A percentile compares a stretch with the other conserved stretches of the same genome.
Conservation (phyloP, 2,888 invertebrate species). For the Agrochola circellaris region DNA sequence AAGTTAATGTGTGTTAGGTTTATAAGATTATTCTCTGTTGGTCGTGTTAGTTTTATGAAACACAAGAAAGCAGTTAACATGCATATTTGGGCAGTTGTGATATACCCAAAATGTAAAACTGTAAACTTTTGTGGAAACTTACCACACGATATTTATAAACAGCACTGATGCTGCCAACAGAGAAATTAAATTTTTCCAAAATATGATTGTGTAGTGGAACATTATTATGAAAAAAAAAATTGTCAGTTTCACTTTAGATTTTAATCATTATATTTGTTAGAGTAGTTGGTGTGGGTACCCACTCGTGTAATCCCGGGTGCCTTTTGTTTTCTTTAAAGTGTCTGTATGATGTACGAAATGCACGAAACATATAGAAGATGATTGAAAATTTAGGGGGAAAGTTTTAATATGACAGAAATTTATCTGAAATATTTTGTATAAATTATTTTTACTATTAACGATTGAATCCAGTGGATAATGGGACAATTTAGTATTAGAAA, state of each 20-base stretch:
- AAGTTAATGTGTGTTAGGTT: constrained; percentile 82
- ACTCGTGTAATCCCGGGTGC: constrained; percentile 89
- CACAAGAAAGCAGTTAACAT: constrained; percentile 36
- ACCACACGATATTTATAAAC: constrained; percentile 61
- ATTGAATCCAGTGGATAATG: constrained; percentile 87
- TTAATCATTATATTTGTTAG: constrained; percentile 90
- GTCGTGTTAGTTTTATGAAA: constrained; percentile 61
- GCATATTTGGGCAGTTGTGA: constrained; percentile 54
- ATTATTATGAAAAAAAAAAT: constrained; percentile 69
- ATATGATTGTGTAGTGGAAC: constrained; percentile 79
- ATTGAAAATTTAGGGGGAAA: constrained; percentile 83
- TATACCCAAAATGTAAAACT: constrained; percentile 38
- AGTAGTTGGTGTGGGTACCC: constrained; percentile 90
- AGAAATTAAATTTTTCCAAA: constrained; percentile 73
- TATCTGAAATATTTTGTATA: constrained; percentile 87
- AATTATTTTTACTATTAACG: constrained; percentile 87
- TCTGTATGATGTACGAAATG: constrained; percentile 97
- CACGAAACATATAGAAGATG: constrained; percentile 97
- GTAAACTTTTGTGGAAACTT: constrained; percentile 35
- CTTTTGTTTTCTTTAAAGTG: constrained; percentile 88
- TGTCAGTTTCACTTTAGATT: constrained; percentile 84
- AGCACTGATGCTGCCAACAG: constrained; percentile 72
- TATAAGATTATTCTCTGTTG: constrained; percentile 79
- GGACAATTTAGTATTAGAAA: constrained; percentile 89
- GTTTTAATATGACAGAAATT: constrained; percentile 81